A percentile compares a stretch with the other conserved stretches of the same genome.
These are phyloP conservation scores for Penaeus japonicus DNA, from an alignment of 1,140 invertebrate species.

Conservation along the genomic window DNA sequence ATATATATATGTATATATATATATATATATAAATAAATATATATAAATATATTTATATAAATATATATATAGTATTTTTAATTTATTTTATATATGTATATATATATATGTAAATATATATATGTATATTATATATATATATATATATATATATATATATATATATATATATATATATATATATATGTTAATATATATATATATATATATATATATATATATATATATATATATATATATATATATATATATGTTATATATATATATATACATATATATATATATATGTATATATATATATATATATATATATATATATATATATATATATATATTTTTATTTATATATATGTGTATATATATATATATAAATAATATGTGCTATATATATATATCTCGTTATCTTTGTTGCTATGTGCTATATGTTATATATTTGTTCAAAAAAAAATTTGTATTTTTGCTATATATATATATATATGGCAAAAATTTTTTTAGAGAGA, in stretches of 20 bases:
- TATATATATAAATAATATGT: neutral
- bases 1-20: no score
- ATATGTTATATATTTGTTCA: no score
- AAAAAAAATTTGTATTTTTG: no score
- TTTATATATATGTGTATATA: neutral
- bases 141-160: neutral
- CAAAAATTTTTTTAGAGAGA: no score
- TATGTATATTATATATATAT: neutral
- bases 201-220: neutral
- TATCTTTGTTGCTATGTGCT: neutral
- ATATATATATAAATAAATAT: neutral
- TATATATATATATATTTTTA: constrained; percentile 6
- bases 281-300: neutral
- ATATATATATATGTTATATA: neutral
- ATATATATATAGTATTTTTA: constrained; percentile 6
- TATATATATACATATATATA: neutral
- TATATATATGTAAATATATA: neutral
- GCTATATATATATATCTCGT: neutral
- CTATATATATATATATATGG: constrained; percentile 1
- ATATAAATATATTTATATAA: neutral
- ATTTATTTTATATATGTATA: neutral
- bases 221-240: constrained; percentile 18
- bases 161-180: neutral
- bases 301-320: neutral
- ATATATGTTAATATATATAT: neutral